A percentile compares a stretch with the other conserved stretches of the same genome.
Evolutionary conservation across 2,113 vertebrate species (phyloP).

Genomic region (Nothocercus julius): DNA sequence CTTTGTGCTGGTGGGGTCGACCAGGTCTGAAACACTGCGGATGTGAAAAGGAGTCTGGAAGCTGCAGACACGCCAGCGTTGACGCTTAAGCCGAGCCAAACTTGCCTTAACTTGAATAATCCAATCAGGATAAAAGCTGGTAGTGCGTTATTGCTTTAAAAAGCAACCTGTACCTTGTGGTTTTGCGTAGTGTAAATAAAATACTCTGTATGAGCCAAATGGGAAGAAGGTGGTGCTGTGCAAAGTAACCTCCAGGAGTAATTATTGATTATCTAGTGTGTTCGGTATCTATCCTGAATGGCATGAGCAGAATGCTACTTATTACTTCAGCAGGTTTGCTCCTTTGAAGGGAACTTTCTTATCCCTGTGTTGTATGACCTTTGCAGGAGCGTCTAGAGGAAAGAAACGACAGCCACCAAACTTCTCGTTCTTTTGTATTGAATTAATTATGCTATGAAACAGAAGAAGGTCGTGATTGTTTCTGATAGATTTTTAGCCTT

Average conservation of each 20-base stretch:
- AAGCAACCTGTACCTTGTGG: background rate
- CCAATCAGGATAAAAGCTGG: background rate
- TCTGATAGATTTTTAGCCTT: background rate
- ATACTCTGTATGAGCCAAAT: background rate
- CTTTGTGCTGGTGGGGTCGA: background rate
- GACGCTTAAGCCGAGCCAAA: background rate
- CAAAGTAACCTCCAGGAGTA: background rate
- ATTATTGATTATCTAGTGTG: background rate
- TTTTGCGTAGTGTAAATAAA: background rate
- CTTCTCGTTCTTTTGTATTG: background rate
- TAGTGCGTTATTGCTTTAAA: background rate
- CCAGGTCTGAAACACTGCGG: background rate
- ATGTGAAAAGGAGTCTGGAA: background rate
- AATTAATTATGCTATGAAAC: background rate
- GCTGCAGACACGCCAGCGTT: background rate
- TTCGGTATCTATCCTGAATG: background rate
- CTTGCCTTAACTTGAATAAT: background rate
- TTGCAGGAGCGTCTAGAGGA: background rate
- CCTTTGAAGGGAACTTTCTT: background rate
- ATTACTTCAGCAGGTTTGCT: background rate
- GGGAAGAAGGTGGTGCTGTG: background rate
- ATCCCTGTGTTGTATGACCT: background rate
- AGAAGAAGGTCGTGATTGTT: background rate
- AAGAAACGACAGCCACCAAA: accelerated
- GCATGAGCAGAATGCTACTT: background rate